Conservation (phyloP, 2,888 invertebrate genomes). For the Stenodema calcarata region DNA sequence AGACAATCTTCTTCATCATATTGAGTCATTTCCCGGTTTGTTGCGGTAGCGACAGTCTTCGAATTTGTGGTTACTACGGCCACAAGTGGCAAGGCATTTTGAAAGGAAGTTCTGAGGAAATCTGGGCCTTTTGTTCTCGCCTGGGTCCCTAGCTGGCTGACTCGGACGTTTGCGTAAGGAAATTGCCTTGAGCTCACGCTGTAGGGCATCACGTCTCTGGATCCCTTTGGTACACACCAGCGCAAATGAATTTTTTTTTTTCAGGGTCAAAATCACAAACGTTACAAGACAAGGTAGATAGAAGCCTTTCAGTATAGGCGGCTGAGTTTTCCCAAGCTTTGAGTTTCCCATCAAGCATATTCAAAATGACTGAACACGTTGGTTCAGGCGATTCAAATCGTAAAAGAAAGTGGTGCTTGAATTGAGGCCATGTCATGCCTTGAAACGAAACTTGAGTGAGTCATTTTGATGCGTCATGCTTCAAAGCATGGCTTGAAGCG, state of each 20-base stretch:
- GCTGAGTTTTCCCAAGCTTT: neutral
- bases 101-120: neutral
- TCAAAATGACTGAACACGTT: neutral
- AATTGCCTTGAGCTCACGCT: neutral
- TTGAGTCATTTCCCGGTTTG: neutral
- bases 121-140: neutral
- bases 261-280: neutral
- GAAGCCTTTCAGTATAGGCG: neutral
- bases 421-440: slow-evolving; percentile 1
- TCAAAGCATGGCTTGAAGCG: neutral
- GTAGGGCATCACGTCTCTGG: neutral
- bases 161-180: neutral
- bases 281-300: neutral
- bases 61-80: too few relatives aligned
- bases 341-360: neutral
- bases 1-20: too few relatives aligned
- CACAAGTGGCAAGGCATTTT: too few relatives aligned
- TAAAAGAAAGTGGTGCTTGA: neutral
- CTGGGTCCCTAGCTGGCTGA: neutral
- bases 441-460: neutral
- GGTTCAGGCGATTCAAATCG: neutral
- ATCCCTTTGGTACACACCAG: neutral
- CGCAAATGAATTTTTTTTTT: neutral
- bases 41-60: neutral
- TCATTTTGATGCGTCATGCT: neutral